A percentile compares a stretch with the other conserved stretches of the same genome.
These are phyloP conservation scores for Eulemur mongoz DNA, from an alignment of 2,797 vertebrate species.

Conservation along the genomic window DNA sequence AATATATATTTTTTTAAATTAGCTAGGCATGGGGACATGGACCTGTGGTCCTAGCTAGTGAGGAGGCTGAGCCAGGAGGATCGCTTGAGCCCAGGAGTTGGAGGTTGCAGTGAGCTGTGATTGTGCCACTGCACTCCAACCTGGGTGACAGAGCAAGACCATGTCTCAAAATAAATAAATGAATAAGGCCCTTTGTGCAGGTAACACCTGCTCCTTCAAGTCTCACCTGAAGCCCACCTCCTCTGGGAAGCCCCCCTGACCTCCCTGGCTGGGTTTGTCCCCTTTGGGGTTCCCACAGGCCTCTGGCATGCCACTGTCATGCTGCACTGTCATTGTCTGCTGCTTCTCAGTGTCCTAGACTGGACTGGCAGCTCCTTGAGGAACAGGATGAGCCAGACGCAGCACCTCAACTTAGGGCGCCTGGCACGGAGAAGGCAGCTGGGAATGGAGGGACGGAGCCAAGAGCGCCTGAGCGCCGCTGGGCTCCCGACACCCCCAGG, in stretches of 20 bases:
- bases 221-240: background rate
- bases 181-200: background rate
- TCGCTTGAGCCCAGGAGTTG: background rate
- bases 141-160: background rate
- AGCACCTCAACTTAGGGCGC: background rate
- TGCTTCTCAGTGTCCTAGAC: background rate
- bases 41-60: background rate
- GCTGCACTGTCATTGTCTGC: background rate
- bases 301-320: background rate
- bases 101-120: background rate
- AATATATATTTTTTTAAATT: background rate
- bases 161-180: background rate
- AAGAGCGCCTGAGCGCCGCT: fast-evolving
- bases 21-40: background rate
- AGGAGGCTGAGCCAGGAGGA: background rate
- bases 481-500: background rate
- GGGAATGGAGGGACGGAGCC: background rate
- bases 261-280: background rate
- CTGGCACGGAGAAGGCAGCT: background rate
- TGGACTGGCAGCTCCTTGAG: background rate
- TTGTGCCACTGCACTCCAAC: background rate
- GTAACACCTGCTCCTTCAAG: background rate
- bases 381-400: background rate
- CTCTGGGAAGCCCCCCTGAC: background rate
- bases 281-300: background rate